Conservation (phyloP, 2,113 vertebrate genomes). For the Probosciger aterrimus region DNA sequence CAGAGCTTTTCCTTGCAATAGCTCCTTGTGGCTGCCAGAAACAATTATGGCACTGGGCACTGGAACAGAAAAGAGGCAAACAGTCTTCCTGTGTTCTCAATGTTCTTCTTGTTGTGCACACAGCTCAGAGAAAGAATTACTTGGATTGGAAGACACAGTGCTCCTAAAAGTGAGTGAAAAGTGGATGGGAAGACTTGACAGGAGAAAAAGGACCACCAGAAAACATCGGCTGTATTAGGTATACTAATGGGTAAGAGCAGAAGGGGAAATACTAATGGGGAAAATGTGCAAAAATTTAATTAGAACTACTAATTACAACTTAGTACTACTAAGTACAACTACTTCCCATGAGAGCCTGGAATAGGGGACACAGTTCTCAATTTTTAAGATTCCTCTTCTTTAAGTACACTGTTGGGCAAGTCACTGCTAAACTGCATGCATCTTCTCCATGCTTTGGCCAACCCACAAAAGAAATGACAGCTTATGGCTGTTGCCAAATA, state of each 20-base stretch:
- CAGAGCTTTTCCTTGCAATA: slow-evolving; percentile 50
- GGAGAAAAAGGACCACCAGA: neutral
- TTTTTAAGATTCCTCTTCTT: slow-evolving; percentile 13
- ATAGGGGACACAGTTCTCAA: neutral
- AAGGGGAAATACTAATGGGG: neutral
- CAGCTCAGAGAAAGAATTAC: slow-evolving; percentile 11
- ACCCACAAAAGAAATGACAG: neutral
- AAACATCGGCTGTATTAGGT: neutral
- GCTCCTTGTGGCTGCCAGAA: slow-evolving; percentile 52
- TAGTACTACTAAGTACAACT: neutral
- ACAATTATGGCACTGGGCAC: slow-evolving; percentile 53
- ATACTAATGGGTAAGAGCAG: neutral
- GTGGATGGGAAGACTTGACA: neutral
- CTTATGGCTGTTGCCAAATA: neutral
- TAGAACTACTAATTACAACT: neutral
- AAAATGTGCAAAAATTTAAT: neutral
- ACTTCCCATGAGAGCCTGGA: neutral
- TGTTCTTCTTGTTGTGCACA: slow-evolving; percentile 20
- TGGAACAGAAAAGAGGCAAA: slow-evolving; percentile 53
- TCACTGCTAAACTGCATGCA: neutral
- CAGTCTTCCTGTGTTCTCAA: slow-evolving; percentile 42
- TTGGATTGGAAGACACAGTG: neutral
- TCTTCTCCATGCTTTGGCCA: neutral
- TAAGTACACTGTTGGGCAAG: slow-evolving; percentile 2
- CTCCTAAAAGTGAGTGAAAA: neutral